Percentiles rank a stretch among this genome's conserved stretches.
Conservation (phyloP, 2,113 vertebrate species). For the Megaceryle torquata region DNA sequence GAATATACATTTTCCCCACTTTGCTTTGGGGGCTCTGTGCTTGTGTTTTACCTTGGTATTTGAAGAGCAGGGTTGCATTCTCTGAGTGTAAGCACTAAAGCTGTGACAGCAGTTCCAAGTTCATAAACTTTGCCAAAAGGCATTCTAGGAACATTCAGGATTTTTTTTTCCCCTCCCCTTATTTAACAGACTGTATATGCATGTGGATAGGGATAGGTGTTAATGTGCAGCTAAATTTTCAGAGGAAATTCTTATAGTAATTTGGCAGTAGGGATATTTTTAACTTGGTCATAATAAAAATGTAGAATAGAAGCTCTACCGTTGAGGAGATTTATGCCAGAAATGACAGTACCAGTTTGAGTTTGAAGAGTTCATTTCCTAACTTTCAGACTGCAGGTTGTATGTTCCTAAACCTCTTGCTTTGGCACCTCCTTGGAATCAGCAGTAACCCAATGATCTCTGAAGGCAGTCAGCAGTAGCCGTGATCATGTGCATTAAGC, state of each 20-base stretch:
- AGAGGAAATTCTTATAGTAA: neutral
- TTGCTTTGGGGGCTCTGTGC: neutral
- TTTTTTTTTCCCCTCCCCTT: neutral
- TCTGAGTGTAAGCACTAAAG: neutral
- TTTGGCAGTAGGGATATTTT: neutral
- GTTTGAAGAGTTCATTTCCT: neutral
- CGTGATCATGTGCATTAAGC: fast-evolving
- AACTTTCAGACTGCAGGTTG: neutral
- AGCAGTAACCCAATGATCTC: neutral
- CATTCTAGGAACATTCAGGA: neutral
- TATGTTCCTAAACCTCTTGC: neutral
- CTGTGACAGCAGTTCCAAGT: neutral
- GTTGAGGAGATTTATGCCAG: neutral
- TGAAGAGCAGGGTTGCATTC: neutral
- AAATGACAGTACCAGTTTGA: neutral
- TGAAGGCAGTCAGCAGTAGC: neutral
- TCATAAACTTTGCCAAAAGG: neutral
- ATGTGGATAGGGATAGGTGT: neutral
- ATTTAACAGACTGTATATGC: neutral
- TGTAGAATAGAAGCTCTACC: neutral
- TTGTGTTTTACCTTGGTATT: neutral
- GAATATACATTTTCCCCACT: fast-evolving
- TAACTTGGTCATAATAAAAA: neutral
- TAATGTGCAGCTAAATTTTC: neutral
- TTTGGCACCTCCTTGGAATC: neutral